A percentile compares a stretch with the other conserved stretches of the same genome.
These are phyloP conservation scores for Pentamera pediparva DNA, from an alignment of 53 echinoderm and acorn worm genomes.

Conservation along the genomic window DNA sequence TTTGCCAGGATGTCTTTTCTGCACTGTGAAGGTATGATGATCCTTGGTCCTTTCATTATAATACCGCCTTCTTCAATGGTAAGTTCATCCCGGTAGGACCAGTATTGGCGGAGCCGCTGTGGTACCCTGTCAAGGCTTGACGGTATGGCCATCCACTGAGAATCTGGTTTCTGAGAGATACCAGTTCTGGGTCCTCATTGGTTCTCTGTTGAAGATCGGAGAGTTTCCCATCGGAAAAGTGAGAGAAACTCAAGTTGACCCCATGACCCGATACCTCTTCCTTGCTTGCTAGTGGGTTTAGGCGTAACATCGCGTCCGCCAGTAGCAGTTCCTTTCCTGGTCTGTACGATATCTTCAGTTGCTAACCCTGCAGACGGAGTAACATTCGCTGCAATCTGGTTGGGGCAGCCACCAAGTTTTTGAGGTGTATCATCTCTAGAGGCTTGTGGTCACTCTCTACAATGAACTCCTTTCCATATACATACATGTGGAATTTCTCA, in stretches of 20 bases:
- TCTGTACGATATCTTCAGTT: slow-evolving; percentile 44
- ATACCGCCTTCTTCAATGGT: slow-evolving; percentile 38
- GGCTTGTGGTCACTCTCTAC: slow-evolving; percentile 68
- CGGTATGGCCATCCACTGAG: slow-evolving; percentile 30
- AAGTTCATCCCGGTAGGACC: slow-evolving; percentile 43
- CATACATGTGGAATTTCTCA: slow-evolving; percentile 61
- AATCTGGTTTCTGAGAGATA: slow-evolving; percentile 14
- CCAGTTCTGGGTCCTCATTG: slow-evolving; percentile 25
- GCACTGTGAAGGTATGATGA: slow-evolving; percentile 32
- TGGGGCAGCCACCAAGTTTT: slow-evolving; percentile 55
- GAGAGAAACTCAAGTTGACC: background rate
- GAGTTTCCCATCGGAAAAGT: slow-evolving; percentile 39
- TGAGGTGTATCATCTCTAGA: slow-evolving; percentile 58
- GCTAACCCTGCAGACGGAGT: slow-evolving; percentile 49
- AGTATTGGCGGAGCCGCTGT: slow-evolving; percentile 32
- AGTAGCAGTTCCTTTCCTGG: slow-evolving; percentile 59
- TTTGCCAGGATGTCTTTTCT: background rate
- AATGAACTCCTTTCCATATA: slow-evolving; percentile 56
- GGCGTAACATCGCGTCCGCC: slow-evolving; percentile 53
- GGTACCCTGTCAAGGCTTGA: slow-evolving; percentile 31
- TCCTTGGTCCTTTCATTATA: slow-evolving; percentile 39
- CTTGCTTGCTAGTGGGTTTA: slow-evolving; percentile 28
- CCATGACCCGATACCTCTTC: background rate
- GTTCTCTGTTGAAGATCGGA: slow-evolving; percentile 38
- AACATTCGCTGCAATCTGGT: slow-evolving; percentile 47